Evolutionary conservation across 1,140 invertebrate genomes (phyloP), one percentile per base, ranked within the genome.

Genomic region (Reticulitermes speratus): DNA sequence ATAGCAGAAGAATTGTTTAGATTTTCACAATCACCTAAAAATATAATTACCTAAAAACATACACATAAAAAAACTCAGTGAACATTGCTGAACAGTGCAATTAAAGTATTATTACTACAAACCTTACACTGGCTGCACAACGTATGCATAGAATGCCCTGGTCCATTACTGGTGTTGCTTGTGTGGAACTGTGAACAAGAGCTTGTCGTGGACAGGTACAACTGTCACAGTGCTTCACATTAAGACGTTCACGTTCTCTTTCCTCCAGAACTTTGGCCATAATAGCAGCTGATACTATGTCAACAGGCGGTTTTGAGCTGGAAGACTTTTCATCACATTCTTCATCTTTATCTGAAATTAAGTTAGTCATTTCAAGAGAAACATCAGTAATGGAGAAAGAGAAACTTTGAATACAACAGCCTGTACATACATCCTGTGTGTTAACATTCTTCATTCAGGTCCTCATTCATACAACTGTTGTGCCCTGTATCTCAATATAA

Each of bases 211-310:
- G 44, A 90, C 96, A 97, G 81, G 93, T 94, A 88, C 96, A 97
- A 1, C 95, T 96, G 87, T 95, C 94, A 90, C 96, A 97, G 88
- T 97, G 97, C 90, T 96, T 96, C 16, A 16, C 94, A 93, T 86
- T 94, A 90, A 87, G 91, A 88, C 93, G 95, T 91, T 93, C 95
- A 91, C 93, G 96, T 90, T 93, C 95, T 89, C 94, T 93, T 88
- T 98, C 97, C 90, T 98, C 96, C 48, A 99, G 92, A 82, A 98
- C 96, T 93, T 98, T 97, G 6, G 97, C 97, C 94, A 99, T 97
- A 83, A 98, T 95, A 25, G 97, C 95, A 55, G 97, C 97, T 19
- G 97, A 98, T 44, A 99, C 97, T 88, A 96, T 95, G 87, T 97
- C 97, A 38, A 94, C 91, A 0, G 92, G 90, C 0, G 90, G 90